Evolutionary conservation across 2,797 vertebrate species (phyloP).

Genomic region (Acanthiza pusilla): DNA sequence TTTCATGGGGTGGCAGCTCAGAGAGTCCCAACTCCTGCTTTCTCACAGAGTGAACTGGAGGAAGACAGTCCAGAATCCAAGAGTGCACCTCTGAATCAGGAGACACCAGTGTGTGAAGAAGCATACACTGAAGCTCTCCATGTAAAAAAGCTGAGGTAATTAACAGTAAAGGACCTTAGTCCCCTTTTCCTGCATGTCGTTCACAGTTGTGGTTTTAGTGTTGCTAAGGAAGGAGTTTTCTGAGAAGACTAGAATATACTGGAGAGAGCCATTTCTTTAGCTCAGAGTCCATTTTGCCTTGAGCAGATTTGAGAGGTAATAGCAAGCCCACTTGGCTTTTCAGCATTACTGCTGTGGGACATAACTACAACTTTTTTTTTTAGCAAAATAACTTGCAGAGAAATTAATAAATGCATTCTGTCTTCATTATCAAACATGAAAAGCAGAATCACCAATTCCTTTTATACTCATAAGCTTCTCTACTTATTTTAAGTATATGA

Average conservation of each 20-base stretch:
- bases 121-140: conserved; percentile 18
- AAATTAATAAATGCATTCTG: background rate
- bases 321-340: background rate
- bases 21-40: conserved; percentile 45
- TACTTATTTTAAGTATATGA: background rate
- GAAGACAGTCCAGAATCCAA: conserved; percentile 40
- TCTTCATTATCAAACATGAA: background rate
- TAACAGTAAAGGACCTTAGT: background rate
- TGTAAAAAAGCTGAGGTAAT: conserved; percentile 81
- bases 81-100: background rate
- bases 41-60: conserved; percentile 33
- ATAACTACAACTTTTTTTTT: too few species aligned
- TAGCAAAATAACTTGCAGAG: background rate
- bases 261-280: background rate
- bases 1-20: conserved; percentile 69
- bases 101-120: background rate
- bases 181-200: background rate
- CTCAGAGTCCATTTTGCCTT: background rate
- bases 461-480: background rate
- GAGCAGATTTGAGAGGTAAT: background rate
- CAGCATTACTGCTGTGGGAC: background rate
- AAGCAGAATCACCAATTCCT: background rate
- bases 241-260: background rate
- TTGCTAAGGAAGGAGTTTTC: background rate
- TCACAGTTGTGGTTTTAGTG: background rate